These are phyloP conservation scores for Tachypleus tridentatus DNA, from an alignment of 1,140 invertebrate species.

Conservation along the genomic window DNA sequence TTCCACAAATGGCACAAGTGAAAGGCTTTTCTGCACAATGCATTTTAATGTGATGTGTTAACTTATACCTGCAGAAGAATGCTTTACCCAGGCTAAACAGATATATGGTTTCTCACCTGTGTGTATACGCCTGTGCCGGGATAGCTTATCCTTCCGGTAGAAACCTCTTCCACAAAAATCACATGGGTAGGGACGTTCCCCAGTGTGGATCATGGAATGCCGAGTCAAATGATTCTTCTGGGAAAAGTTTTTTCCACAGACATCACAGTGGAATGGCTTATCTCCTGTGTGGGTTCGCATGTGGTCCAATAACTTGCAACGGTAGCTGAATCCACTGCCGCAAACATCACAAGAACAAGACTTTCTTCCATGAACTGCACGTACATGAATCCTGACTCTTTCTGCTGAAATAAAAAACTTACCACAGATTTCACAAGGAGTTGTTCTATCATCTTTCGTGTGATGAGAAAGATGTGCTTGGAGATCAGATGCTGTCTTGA, in stretches of 20 bases:
- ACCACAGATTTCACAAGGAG: constrained; percentile 72
- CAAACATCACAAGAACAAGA: constrained; percentile 24
- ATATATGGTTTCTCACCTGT: constrained; percentile 45
- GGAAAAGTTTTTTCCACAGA: constrained; percentile 9
- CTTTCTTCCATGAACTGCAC: constrained; percentile 25
- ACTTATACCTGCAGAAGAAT: constrained; percentile 21
- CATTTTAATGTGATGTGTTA: constrained; percentile 57
- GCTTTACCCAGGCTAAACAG: constrained; percentile 14
- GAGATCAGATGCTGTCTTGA: constrained; percentile 22
- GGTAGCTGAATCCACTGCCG: constrained; percentile 4
- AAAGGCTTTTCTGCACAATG: constrained; percentile 38
- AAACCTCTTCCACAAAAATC: constrained; percentile 70
- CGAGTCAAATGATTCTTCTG: constrained; percentile 8
- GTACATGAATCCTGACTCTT: constrained; percentile 21
- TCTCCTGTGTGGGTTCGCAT: constrained; percentile 6
- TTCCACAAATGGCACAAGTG: constrained; percentile 19
- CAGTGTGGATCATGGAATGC: constrained; percentile 54
- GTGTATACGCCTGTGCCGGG: constrained; percentile 70
- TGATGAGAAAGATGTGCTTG: constrained; percentile 82
- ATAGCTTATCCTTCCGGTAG: constrained; percentile 69
- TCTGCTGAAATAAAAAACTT: constrained; percentile 24
- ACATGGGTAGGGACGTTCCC: constrained; percentile 73
- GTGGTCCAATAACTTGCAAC: constrained; percentile 9
- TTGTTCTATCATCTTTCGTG: constrained; percentile 71
- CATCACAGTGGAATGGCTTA: constrained; percentile 11